Conservation (phyloP, 2,888 invertebrate genomes). For the Bombylius discolor region DNA sequence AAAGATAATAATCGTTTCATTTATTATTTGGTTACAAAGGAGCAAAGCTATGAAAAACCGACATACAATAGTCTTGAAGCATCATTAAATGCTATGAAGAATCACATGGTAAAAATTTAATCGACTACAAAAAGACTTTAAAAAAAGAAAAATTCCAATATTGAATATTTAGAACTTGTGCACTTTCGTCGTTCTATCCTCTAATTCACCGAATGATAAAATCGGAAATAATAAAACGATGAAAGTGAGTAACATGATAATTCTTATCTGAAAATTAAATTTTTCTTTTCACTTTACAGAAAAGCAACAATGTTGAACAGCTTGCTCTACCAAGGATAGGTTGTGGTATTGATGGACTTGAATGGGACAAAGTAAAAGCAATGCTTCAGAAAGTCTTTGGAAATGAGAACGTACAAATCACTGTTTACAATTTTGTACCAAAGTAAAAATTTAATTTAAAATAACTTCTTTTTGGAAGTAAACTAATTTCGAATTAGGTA, state of each 20-base stretch:
- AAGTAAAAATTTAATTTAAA: conserved; percentile 13
- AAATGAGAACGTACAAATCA: conserved; percentile 37
- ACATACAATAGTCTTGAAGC: conserved; percentile 36
- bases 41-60: conserved; percentile 40
- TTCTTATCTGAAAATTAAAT: not conserved
- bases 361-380: conserved; percentile 45
- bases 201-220: no score
- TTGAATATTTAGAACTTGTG: conserved; percentile 23
- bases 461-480: no score
- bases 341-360: conserved; percentile 50
- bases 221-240: no score
- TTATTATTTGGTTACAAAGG: conserved; percentile 50
- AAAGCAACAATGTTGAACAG: conserved; percentile 37
- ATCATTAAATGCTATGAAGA: conserved; percentile 34
- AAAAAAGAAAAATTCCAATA: conserved; percentile 13
- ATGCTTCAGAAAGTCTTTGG: conserved; percentile 41
- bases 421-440: conserved; percentile 40
- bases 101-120: conserved; percentile 27
- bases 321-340: conserved; percentile 53
- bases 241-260: no score
- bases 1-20: conserved; percentile 36
- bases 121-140: not conserved
- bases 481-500: no score
- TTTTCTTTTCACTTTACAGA: conserved; percentile 1
- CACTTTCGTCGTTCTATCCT: no score